These are phyloP conservation scores for Cistogaster globosa DNA, from an alignment of 2,888 invertebrate species.

Conservation along the genomic window DNA sequence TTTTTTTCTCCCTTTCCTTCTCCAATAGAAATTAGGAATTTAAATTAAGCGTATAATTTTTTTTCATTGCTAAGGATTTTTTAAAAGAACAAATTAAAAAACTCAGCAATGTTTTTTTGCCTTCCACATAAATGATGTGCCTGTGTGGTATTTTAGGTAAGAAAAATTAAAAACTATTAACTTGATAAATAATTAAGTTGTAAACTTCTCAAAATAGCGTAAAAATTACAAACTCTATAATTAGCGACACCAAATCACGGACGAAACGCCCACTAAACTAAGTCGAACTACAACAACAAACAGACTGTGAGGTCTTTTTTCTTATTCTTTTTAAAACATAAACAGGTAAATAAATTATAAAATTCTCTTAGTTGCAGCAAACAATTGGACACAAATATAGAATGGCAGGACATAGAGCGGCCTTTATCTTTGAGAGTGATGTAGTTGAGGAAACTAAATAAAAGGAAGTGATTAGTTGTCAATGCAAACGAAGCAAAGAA, in stretches of 20 bases:
- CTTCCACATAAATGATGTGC: constrained; percentile 11
- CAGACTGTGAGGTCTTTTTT: constrained; percentile 60
- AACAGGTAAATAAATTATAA: constrained; percentile 33
- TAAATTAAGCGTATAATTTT: too few species aligned
- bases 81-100: too few species aligned
- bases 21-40: too few species aligned
- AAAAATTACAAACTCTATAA: constrained; percentile 69
- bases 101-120: neutral
- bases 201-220: constrained; percentile 61
- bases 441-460: constrained; percentile 50
- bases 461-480: constrained; percentile 60
- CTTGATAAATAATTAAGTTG: constrained; percentile 64
- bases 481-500: neutral
- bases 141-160: constrained; percentile 50
- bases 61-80: too few species aligned
- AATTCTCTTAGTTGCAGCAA: neutral
- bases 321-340: constrained; percentile 25
- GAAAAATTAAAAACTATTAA: constrained; percentile 34
- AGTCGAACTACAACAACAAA: constrained; percentile 13
- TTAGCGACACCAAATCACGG: constrained; percentile 74
- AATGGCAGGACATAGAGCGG: constrained; percentile 62
- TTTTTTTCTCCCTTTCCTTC: too few species aligned
- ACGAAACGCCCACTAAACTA: constrained; percentile 70
- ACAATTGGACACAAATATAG: neutral
- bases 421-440: constrained; percentile 34